Evolutionary conservation across 2,113 vertebrate genomes (phyloP), one percentile per base, ranked within the genome.

Genomic region (Ptilorrhoa leucosticta): DNA sequence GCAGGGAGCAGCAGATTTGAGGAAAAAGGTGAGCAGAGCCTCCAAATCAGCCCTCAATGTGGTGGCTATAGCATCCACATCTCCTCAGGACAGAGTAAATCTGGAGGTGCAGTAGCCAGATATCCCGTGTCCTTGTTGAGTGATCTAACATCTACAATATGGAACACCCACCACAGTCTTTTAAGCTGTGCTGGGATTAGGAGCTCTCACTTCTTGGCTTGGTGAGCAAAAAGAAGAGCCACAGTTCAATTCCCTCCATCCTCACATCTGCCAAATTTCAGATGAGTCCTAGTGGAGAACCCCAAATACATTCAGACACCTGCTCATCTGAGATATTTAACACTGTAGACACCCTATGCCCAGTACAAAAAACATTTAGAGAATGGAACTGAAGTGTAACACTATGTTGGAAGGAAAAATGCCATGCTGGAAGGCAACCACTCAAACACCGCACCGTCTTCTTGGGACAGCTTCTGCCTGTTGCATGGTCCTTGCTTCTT

Each of bases 291-390:
- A 42, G 30, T 5, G 40, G 22, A 79, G 61, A 75, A n/a, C 8
- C 10, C 10, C 26, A 68, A 58, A 45, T 3, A 54, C 0, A 0
- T 48, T 45, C 45, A 85, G 73, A 70, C 30, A 56, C 21, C 37
- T 73, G 31, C 27, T 66, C 8, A 3, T 33, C 53, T 9, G 21
- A 80, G 48, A 42, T 13, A 63, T 28, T 76, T 71, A 86, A 68
- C 19, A 22, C 18, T 33, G 6, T 15, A 37, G 64, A 40, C 0
- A 7, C 11, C 26, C 9, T 40, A 82, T 16, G 21, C 1, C 1
- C 3, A 47, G 20, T 35, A 42, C 3, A 63, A 88, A 54, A 71
- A 87, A 14, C 31, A 30, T 27, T 7, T 13, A 56, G 24, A 45
- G 37, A 75, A 79, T 9, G 40, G 39, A 90, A 57, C 28, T 21